A percentile compares a stretch with the other conserved stretches of the same genome.
phyloP scores from a whole-genome alignment of 2,888 invertebrate genomes.

The Acanthosoma haemorrhoidale region DNA sequence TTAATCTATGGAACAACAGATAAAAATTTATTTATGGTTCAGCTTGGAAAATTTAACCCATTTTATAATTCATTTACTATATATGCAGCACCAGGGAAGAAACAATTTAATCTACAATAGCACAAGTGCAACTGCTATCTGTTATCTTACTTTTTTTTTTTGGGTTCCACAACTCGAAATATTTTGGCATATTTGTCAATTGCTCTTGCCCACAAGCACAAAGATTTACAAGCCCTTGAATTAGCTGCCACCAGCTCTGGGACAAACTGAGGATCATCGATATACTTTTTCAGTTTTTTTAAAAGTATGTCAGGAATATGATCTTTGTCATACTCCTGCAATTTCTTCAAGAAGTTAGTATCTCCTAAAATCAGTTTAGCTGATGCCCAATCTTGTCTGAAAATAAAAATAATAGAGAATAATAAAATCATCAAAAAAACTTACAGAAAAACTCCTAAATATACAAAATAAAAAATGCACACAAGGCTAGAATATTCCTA shows the following conservation, averaged over 20 bases:
- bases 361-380: slow-evolving; percentile 78
- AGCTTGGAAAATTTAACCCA: too few species aligned
- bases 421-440: too few species aligned
- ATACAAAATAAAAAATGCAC: too few species aligned
- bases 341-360: slow-evolving; percentile 71
- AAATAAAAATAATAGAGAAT: too few species aligned
- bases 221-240: slow-evolving; percentile 80
- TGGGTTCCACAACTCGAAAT: slow-evolving; percentile 81
- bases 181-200: slow-evolving; percentile 85
- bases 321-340: slow-evolving; percentile 82
- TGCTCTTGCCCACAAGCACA: slow-evolving; percentile 89
- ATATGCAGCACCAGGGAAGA: too few species aligned
- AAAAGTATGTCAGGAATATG: slow-evolving; percentile 70
- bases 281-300: slow-evolving; percentile 74
- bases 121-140: too few species aligned
- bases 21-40: too few species aligned
- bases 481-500: too few species aligned
- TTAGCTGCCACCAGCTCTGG: slow-evolving; percentile 80
- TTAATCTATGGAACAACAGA: too few species aligned
- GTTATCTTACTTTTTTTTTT: slow-evolving; percentile 67
- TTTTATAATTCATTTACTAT: too few species aligned
- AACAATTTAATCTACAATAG: too few species aligned
- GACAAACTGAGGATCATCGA: slow-evolving; percentile 78
- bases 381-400: slow-evolving; percentile 77
- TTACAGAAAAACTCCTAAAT: too few species aligned